Base-by-base conservation (phyloP, 2,888 invertebrate genomes). In the Cybosia mesomella region DNA sequence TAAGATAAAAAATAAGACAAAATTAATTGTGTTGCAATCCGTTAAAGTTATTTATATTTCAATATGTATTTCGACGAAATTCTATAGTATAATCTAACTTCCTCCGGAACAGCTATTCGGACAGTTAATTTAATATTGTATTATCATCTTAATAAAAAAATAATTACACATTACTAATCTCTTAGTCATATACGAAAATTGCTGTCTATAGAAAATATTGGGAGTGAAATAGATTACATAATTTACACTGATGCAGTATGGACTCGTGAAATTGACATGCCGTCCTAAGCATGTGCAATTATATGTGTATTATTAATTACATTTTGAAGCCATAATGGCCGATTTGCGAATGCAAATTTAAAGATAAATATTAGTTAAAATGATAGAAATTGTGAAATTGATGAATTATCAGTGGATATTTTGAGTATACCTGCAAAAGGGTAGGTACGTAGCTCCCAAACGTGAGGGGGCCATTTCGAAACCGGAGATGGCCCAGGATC, bases 201-300 rank as follows among this genome's bases (percentile, higher is more conserved):
- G 28, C 22, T 39, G 43, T 67, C 10, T 24, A 55, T 76, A 60
- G 64, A 68, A 80, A 79, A 71, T 76, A 71, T 66, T 53, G n/a
- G 53, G 60, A 34, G 57, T 71, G 67, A 71, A 76, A 64, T 58
- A 60, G 66, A 72, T 74, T 67, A 64, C 71, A 66, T 69, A 74
- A 74, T 77, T 76, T 68, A 70, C 57, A 49, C 54, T 53, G 62
- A 24, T 60, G 62, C 67, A 58, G 64, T 71, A 66, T 54, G 72
- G 66, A 59, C 63, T 67, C 64, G 68, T 80, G 76, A 80, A 78
- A 80, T 73, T 79, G 79, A 79, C 79, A 64, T 55, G 71, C 70
- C 69, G 71, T 76, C 70, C 64, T 0, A 43, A 13, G 21, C 79
- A 68, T 67, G 66, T 75, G 74, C 69, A 68, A 61, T 61, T 71